Evolutionary conservation across 2,888 invertebrate species (phyloP), one percentile per base, ranked within the genome.

Genomic region (Epinotia brunnichana): DNA sequence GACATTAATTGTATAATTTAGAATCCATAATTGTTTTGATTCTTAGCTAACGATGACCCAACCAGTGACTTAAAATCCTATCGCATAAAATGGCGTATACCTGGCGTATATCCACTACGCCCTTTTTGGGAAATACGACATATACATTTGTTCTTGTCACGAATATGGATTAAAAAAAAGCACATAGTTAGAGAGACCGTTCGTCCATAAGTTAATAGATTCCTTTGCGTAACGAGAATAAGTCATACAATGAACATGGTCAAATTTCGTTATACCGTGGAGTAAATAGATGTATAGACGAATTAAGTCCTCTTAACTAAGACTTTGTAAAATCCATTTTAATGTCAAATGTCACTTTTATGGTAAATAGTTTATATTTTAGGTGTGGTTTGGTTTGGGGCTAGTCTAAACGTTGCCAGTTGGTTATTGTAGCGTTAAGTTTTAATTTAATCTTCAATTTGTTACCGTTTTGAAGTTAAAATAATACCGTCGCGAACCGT

Each of bases 391-490:
- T 35, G 24, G 62, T 62, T 62, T 48, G 15, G 62, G 62, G 10
- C 48, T 61, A 48, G 61, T 62, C 62, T 62, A 62, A 48, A 3
- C 44, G 48, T 62, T 48, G 62, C 48, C n/a, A 62, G 29, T 62
- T 24, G 24, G 10, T n/a, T 39, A 39, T 39, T 59, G 59, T 39
- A 19, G 44, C n/a, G 44, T 62, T 62, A 62, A 61, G 62, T 48
- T 62, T 62, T 48, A 62, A 44, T 24, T 44, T 62, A 62, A 3
- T 61, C 3, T 35, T 7, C 35, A 19, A 39, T 41, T 7, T 13
- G 13, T 21, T 24, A 57, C n/a, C 19, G 15, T 24, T 4, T 11
- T 54, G 54, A 11, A 11, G 11, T 21, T 21, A 2, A 11, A 21
- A 54, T 54, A 54, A 15, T 21, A 13, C 11, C 54, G 13, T 54